Percentiles rank a stretch among this genome's conserved stretches.
Evolutionary conservation across 2,888 invertebrate genomes (phyloP).

Genomic region (Nebria brevicollis): DNA sequence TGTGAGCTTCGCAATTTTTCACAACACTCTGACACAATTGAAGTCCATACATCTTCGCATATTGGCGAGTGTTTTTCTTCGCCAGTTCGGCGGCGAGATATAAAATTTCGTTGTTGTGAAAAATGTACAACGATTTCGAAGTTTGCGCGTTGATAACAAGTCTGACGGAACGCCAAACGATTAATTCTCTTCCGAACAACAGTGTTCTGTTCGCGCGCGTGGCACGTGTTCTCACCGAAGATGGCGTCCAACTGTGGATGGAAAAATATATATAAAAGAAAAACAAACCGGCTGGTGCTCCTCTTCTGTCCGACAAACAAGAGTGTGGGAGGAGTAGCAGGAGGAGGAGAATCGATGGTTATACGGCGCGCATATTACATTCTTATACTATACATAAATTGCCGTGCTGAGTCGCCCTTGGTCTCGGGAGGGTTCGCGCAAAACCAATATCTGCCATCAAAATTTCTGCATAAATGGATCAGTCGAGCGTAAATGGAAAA

Average conservation of each 20-base stretch:
- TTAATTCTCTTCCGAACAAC: constrained; percentile 44
- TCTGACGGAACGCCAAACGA: constrained; percentile 33
- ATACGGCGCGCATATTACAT: constrained; percentile 40
- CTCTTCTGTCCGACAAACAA: constrained; percentile 13
- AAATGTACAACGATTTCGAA: constrained; percentile 37
- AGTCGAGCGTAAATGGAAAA: constrained; percentile 43
- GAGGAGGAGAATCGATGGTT: constrained; percentile 32
- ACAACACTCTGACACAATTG: constrained; percentile 6
- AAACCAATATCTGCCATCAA: constrained; percentile 48
- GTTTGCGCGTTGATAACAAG: constrained; percentile 44
- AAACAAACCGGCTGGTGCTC: neutral
- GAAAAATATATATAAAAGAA: neutral
- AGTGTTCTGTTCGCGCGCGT: constrained; percentile 22
- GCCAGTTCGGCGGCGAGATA: neutral
- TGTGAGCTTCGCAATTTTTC: neutral
- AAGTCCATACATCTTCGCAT: constrained; percentile 35
- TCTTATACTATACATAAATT: constrained; percentile 48
- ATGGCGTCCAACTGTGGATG: neutral
- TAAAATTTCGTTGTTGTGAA: constrained; percentile 35
- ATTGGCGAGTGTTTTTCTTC: constrained; percentile 4
- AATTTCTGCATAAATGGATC: constrained; percentile 47
- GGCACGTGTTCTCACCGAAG: constrained; percentile 28
- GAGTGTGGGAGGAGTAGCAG: neutral
- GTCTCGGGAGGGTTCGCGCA: constrained; percentile 39
- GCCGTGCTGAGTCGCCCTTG: constrained; percentile 40